phyloP scores from a whole-genome alignment of 1,140 invertebrate species.

The Conus betulinus region DNA sequence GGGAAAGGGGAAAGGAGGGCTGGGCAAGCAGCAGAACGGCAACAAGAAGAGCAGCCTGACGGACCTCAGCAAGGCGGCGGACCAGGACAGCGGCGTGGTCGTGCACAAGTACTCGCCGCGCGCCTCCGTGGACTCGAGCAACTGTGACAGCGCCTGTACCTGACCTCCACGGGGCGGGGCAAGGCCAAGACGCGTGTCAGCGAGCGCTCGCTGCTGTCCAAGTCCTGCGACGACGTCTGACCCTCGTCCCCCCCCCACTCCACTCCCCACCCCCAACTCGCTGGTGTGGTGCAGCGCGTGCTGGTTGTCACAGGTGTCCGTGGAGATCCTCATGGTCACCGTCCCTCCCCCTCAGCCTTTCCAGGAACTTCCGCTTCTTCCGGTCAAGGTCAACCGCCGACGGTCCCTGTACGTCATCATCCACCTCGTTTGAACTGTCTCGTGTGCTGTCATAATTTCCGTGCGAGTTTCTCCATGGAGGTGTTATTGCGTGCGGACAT shows the following conservation, averaged over 20 bases:
- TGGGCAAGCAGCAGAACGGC: background rate
- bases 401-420: no score
- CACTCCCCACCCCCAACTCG: no score
- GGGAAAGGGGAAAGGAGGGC: background rate
- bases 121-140: conserved; percentile 16
- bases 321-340: background rate
- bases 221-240: conserved; percentile 32
- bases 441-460: no score
- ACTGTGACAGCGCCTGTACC: conserved; percentile 20
- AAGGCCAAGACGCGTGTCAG: conserved; percentile 18
- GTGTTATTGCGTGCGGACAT: no score
- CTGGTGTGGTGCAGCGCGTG: background rate
- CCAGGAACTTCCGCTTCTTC: no score
- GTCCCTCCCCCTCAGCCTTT: no score
- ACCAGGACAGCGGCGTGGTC: conserved; percentile 33
- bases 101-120: conserved; percentile 31
- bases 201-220: conserved; percentile 26
- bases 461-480: no score
- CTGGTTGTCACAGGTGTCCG: background rate
- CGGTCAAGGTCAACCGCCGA: no score
- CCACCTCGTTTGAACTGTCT: no score
- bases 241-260: background rate
- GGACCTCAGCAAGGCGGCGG: conserved; percentile 19
- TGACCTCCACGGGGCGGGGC: background rate
- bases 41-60: conserved; percentile 5